Percentiles rank a stretch among this genome's conserved stretches.
Conservation (phyloP, 2,888 invertebrate genomes). For the Bombylius major region DNA sequence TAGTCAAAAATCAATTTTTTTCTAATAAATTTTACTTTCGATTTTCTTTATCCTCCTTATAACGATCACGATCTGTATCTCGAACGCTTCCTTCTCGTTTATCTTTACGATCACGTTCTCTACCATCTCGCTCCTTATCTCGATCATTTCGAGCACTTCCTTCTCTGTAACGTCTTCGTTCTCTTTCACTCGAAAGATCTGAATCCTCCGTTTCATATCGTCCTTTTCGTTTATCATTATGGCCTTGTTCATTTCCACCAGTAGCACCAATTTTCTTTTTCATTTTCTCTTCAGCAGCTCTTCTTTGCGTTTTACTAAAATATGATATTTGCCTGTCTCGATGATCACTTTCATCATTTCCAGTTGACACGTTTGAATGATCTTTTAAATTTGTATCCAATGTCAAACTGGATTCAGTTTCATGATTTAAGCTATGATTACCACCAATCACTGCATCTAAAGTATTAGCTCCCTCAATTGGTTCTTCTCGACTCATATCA, state of each 20-base stretch:
- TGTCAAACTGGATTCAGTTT: conserved; percentile 18
- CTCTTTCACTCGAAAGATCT: conserved; percentile 46
- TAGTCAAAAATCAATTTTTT: neutral
- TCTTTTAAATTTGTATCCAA: conserved; percentile 21
- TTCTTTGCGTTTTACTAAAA: conserved; percentile 18
- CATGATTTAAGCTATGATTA: conserved; percentile 10
- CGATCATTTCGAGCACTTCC: conserved; percentile 31
- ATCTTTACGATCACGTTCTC: conserved; percentile 31
- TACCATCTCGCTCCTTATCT: conserved; percentile 25
- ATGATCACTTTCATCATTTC: conserved; percentile 32
- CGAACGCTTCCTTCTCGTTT: conserved; percentile 17
- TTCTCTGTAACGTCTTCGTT: conserved; percentile 43
- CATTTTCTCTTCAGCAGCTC: conserved; percentile 26
- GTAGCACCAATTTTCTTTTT: conserved; percentile 23
- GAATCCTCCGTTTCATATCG: conserved; percentile 52
- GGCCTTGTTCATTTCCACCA: conserved; percentile 18
- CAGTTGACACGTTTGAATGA: conserved; percentile 25
- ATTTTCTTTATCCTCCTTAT: conserved; percentile 24
- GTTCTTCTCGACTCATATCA: conserved; percentile 37
- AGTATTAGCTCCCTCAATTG: conserved; percentile 40
- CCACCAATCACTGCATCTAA: conserved; percentile 16
- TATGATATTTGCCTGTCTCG: conserved; percentile 16
- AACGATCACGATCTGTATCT: conserved; percentile 34
- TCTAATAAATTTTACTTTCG: conserved; percentile 14
- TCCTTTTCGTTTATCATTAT: conserved; percentile 32